phyloP scores from a whole-genome alignment of 2,113 vertebrate species.

The Sebastes schlegelii region DNA sequence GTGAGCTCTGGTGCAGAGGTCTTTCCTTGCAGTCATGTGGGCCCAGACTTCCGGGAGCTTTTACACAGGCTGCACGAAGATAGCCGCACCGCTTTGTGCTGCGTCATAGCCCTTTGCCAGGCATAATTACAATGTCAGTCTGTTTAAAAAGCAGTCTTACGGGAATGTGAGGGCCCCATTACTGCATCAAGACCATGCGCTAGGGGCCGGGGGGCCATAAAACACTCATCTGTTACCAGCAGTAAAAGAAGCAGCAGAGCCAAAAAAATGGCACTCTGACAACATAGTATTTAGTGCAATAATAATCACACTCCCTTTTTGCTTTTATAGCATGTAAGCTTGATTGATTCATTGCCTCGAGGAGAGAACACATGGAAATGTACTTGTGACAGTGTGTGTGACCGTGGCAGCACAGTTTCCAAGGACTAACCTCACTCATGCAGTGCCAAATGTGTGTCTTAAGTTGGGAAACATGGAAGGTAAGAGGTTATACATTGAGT shows the following conservation, averaged over 20 bases:
- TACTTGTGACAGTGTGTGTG: constrained; percentile 67
- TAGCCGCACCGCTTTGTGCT: constrained; percentile 51
- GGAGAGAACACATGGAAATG: constrained; percentile 67
- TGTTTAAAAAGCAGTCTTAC: constrained; percentile 69
- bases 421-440: constrained; percentile 28
- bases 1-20: constrained; percentile 55
- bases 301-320: constrained; percentile 72
- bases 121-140: constrained; percentile 73
- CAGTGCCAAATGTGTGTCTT: constrained; percentile 33
- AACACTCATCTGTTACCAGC: constrained; percentile 78
- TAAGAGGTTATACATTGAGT: constrained; percentile 24
- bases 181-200: constrained; percentile 55
- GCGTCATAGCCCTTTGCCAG: constrained; percentile 60
- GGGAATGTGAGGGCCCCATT: constrained; percentile 71
- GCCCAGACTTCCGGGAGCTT: constrained; percentile 52
- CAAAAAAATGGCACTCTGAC: constrained; percentile 58
- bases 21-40: constrained; percentile 44
- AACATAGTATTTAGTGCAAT: constrained; percentile 73
- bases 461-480: constrained; percentile 22
- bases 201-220: constrained; percentile 65
- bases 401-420: constrained; percentile 61
- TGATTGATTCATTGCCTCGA: constrained; percentile 78
- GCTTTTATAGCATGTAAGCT: constrained; percentile 73
- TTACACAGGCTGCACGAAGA: constrained; percentile 55
- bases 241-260: constrained; percentile 68